These are phyloP conservation scores for Caenorhabditis zanzibari DNA, from an alignment of 2,888 invertebrate species.

Conservation along the genomic window DNA sequence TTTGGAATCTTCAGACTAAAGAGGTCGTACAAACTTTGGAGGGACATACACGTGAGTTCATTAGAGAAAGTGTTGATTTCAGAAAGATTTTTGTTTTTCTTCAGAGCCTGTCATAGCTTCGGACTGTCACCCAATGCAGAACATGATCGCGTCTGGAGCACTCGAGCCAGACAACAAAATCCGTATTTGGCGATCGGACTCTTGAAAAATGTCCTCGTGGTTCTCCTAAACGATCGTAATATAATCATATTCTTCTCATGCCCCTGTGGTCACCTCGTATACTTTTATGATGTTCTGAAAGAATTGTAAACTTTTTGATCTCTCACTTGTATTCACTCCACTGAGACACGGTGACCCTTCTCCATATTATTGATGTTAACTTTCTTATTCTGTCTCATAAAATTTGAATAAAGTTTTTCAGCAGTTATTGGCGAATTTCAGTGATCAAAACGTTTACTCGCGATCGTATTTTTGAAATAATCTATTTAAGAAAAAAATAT, in stretches of 20 bases:
- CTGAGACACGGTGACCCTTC: neutral
- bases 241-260: neutral
- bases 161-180: slow-evolving; percentile 99
- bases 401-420: slow-evolving; percentile 8
- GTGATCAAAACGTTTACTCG: neutral
- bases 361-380: neutral
- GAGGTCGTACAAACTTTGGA: slow-evolving; percentile 98
- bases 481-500: neutral
- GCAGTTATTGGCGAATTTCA: neutral
- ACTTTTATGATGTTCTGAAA: neutral
- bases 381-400: slow-evolving; percentile 4
- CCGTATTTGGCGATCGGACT: slow-evolving; percentile 97
- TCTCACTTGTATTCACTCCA: neutral
- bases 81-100: slow-evolving; percentile 2
- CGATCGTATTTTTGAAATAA: slow-evolving; percentile 10
- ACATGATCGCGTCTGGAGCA: slow-evolving; percentile 98
- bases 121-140: slow-evolving; percentile 98
- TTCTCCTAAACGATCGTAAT: slow-evolving; percentile 4
- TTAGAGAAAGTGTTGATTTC: too few relatives aligned
- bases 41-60: slow-evolving; percentile 91
- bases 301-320: slow-evolving; percentile 11
- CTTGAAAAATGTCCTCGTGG: slow-evolving; percentile 66
- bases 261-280: slow-evolving; percentile 9
- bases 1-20: slow-evolving; percentile 99
- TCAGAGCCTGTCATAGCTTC: slow-evolving; percentile 94